phyloP scores from a whole-genome alignment of 2,888 invertebrate genomes.

The Onchidella celtica region DNA sequence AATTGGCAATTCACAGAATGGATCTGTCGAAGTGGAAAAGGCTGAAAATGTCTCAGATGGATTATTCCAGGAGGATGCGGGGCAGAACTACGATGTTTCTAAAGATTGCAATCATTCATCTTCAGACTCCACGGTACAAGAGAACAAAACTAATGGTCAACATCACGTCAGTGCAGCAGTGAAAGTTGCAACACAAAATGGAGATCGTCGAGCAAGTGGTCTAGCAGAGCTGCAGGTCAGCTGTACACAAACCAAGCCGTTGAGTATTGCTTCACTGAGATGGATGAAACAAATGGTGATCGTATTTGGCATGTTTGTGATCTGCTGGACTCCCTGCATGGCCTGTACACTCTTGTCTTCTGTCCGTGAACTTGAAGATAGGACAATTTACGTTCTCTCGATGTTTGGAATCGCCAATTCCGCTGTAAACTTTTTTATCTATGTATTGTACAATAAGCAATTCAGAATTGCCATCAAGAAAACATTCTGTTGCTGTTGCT shows the following conservation, averaged over 20 bases:
- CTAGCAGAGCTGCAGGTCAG: not conserved
- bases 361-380: not conserved
- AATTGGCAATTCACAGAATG: no score
- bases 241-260: not conserved
- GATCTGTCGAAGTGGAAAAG: no score
- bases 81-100: no score
- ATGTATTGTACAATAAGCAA: slow-evolving; percentile 12
- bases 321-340: slow-evolving; percentile 37
- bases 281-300: slow-evolving; percentile 46
- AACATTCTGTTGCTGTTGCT: not conserved
- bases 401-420: slow-evolving; percentile 37
- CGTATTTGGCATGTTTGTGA: slow-evolving; percentile 30
- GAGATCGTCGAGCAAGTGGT: not conserved
- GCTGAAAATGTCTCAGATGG: no score
- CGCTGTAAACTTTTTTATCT: slow-evolving; percentile 32
- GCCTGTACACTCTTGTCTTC: not conserved
- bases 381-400: not conserved
- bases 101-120: no score
- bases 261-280: not conserved
- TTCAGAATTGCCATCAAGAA: slow-evolving; percentile 7
- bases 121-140: no score
- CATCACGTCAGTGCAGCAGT: no score
- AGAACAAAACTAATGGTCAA: no score
- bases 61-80: no score
- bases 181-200: no score